These are phyloP conservation scores for Tenebrosternarchus preto DNA, from an alignment of 2,113 vertebrate species.

Conservation along the genomic window DNA sequence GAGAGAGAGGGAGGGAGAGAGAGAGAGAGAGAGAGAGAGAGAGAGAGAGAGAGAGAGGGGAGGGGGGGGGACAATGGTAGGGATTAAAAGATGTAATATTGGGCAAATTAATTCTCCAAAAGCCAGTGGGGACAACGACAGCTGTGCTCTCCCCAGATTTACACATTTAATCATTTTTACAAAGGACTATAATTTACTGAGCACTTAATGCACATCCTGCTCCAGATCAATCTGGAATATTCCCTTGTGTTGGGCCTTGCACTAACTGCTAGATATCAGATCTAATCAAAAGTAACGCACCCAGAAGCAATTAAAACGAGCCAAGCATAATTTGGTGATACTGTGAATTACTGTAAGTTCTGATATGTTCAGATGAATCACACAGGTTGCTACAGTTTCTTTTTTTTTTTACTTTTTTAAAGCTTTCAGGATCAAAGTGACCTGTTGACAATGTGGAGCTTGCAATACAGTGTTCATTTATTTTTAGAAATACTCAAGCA, in stretches of 20 bases:
- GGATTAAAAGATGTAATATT: slow-evolving; percentile 5
- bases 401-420: too few species aligned
- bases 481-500: too few species aligned
- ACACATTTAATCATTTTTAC: background rate
- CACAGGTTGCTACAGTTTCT: too few species aligned
- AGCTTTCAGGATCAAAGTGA: too few species aligned
- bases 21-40: too few species aligned
- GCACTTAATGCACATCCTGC: background rate
- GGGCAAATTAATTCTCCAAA: slow-evolving; percentile 22
- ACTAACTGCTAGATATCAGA: background rate
- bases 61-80: background rate
- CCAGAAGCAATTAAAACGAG: background rate
- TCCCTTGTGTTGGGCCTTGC: background rate
- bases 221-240: background rate
- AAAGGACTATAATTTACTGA: background rate
- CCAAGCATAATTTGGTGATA: background rate
- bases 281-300: background rate
- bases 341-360: background rate
- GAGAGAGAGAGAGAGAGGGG: background rate
- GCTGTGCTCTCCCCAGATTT: background rate
- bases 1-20: too few species aligned
- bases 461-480: too few species aligned
- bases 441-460: background rate
- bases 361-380: too few species aligned
- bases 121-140: background rate